A percentile compares a stretch with the other conserved stretches of the same genome.
These are phyloP conservation scores for Bos indicus DNA, from an alignment of 2,113 vertebrate species.

Conservation along the genomic window DNA sequence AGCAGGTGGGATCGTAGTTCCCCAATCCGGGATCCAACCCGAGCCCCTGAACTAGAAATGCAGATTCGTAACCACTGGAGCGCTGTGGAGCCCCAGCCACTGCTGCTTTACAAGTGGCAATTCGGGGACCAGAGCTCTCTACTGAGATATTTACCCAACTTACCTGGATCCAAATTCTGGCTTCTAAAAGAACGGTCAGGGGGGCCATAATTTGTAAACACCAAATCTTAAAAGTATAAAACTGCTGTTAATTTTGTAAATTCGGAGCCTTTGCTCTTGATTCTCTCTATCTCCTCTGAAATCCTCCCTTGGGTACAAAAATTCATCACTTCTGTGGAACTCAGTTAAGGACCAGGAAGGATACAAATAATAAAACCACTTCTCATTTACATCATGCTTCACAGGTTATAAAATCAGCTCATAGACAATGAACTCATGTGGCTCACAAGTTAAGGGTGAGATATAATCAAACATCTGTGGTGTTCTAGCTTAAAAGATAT, in stretches of 20 bases:
- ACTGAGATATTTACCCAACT: background rate
- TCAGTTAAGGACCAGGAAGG: background rate
- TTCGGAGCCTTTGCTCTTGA: background rate
- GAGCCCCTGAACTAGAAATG: background rate
- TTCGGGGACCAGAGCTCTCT: background rate
- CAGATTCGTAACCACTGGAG: background rate
- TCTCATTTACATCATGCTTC: background rate
- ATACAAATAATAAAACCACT: constrained; percentile 5
- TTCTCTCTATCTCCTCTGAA: background rate
- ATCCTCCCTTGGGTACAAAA: background rate
- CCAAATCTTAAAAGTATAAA: background rate
- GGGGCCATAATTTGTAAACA: background rate
- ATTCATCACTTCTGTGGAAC: background rate
- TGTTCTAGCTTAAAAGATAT: background rate
- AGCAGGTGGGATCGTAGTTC: background rate
- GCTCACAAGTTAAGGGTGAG: background rate
- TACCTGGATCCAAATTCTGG: background rate
- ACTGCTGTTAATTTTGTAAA: background rate
- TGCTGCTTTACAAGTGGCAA: background rate
- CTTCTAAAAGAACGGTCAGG: background rate
- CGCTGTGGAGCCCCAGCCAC: background rate
- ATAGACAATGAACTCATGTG: background rate
- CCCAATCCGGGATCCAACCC: background rate
- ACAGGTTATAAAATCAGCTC: background rate
- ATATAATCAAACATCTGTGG: background rate